Evolutionary conservation across 2,797 vertebrate genomes (phyloP).

Genomic region (Melanitta fusca): DNA sequence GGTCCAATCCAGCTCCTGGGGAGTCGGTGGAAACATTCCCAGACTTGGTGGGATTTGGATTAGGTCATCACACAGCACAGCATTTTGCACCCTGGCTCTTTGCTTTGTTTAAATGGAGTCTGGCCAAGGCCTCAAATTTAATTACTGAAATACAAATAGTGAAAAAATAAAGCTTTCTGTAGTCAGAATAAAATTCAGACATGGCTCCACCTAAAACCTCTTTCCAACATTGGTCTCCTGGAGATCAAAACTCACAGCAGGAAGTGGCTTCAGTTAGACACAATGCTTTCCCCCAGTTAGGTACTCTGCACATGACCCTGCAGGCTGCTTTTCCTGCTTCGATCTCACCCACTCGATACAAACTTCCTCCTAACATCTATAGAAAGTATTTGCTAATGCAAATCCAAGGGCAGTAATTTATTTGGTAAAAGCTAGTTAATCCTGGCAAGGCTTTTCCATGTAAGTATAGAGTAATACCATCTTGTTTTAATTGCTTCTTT

Average conservation of each 20-base stretch:
- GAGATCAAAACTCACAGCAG: not conserved
- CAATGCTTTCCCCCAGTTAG: not conserved
- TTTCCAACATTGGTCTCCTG: not conserved
- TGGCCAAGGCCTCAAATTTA: slow-evolving; percentile 30
- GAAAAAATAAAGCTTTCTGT: not conserved
- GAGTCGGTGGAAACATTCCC: slow-evolving; percentile 1
- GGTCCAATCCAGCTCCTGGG: not conserved
- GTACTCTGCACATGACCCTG: not conserved
- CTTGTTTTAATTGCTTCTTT: slow-evolving; percentile 51
- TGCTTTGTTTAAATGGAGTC: slow-evolving; percentile 45
- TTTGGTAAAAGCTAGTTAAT: slow-evolving; percentile 37
- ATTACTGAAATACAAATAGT: not conserved
- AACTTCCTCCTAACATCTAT: not conserved
- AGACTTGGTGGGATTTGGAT: slow-evolving; percentile 39
- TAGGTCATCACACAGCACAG: slow-evolving; percentile 21
- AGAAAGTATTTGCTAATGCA: slow-evolving; percentile 26
- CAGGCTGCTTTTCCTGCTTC: not conserved
- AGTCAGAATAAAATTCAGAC: not conserved
- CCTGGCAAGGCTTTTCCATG: not conserved
- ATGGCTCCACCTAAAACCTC: not conserved
- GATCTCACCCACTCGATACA: not conserved
- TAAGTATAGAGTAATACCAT: slow-evolving; percentile 28
- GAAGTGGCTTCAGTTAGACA: not conserved
- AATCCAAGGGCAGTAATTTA: slow-evolving; percentile 38
- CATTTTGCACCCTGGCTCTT: slow-evolving; percentile 30